phyloP scores from a whole-genome alignment of 2,113 vertebrate species.

The Cisticola juncidis region DNA sequence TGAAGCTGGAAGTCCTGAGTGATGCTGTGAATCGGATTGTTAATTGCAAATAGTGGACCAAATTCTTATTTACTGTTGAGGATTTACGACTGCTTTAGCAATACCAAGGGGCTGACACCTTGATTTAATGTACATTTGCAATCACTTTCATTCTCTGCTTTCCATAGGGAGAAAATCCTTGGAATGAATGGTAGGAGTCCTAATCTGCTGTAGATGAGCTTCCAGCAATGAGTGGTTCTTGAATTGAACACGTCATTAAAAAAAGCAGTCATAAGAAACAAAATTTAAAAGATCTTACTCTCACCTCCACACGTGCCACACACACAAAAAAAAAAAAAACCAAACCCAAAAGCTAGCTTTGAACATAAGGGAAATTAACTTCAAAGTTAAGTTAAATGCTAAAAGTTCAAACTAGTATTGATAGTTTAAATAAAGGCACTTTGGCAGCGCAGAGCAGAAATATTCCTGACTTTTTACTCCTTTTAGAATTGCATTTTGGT shows the following conservation, averaged over 20 bases:
- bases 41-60: background rate
- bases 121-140: background rate
- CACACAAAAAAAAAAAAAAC: background rate
- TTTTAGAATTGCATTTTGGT: background rate
- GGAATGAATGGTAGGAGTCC: background rate
- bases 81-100: background rate
- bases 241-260: background rate
- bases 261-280: background rate
- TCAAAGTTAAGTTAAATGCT: background rate
- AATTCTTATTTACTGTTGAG: background rate
- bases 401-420: background rate
- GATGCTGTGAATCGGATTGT: background rate
- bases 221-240: background rate
- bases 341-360: background rate
- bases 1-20: background rate
- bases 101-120: background rate
- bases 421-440: background rate
- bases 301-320: background rate
- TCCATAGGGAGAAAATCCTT: background rate
- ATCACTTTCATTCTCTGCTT: background rate
- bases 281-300: fast-evolving
- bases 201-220: background rate
- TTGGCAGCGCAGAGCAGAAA: background rate
- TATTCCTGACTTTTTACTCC: background rate
- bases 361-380: background rate